These are phyloP conservation scores for Orchesellides sinensis DNA, from an alignment of 2,888 invertebrate genomes.

Conservation along the genomic window DNA sequence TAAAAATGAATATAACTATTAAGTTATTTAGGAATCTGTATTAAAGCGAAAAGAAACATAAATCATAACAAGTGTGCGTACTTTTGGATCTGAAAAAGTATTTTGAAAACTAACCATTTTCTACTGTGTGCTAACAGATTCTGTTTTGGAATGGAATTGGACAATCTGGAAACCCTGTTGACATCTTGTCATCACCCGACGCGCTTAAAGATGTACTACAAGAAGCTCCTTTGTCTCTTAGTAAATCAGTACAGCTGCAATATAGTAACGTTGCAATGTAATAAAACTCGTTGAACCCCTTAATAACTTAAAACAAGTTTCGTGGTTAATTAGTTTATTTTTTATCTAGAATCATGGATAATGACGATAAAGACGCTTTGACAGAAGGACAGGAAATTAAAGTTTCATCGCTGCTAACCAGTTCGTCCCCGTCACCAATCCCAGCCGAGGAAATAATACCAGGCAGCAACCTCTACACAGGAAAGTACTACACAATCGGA, in stretches of 20 bases:
- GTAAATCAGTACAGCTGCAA: not conserved
- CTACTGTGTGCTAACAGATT: not conserved
- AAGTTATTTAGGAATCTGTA: too few species aligned
- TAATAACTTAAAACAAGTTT: not conserved
- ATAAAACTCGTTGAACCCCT: not conserved
- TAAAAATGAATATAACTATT: too few species aligned
- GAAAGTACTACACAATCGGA: conserved; percentile 12
- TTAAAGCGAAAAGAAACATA: too few species aligned
- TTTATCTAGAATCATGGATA: not conserved
- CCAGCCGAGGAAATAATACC: not conserved
- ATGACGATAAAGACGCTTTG: not conserved
- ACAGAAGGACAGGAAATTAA: too few species aligned
- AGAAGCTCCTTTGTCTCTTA: not conserved
- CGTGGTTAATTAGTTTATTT: not conserved
- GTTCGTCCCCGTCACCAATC: not conserved
- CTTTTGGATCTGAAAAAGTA: too few species aligned
- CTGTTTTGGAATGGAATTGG: conserved; percentile 3
- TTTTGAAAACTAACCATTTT: too few species aligned
- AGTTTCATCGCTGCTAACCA: too few species aligned
- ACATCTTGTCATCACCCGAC: not conserved
- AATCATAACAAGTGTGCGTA: too few species aligned
- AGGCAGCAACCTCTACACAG: not conserved
- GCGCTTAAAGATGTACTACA: not conserved
- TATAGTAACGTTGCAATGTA: conserved; percentile 3
- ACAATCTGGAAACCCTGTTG: not conserved